Conservation (phyloP, 2,888 invertebrate species). For the Caenorhabditis sp. region DNA sequence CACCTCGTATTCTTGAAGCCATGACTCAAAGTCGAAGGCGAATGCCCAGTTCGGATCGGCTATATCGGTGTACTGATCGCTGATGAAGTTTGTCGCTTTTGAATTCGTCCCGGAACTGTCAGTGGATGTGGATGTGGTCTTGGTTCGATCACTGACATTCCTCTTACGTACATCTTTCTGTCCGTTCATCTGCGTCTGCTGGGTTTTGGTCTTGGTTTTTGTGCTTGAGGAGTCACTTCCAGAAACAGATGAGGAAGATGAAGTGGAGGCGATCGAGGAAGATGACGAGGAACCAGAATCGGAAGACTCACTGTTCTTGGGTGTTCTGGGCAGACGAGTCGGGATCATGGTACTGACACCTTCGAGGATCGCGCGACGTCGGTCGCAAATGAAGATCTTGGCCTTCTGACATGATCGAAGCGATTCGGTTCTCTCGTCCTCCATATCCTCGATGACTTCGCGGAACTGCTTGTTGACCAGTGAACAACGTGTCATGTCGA, state of each 20-base stretch:
- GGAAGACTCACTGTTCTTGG: conserved; percentile 51
- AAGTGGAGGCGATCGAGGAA: conserved; percentile 52
- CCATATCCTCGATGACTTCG: conserved; percentile 55
- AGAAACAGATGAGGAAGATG: conserved; percentile 14
- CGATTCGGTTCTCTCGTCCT: conserved; percentile 25
- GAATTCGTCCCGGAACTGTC: conserved; percentile 37
- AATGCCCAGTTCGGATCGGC: conserved; percentile 56
- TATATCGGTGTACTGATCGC: conserved; percentile 60
- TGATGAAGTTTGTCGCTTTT: conserved; percentile 41
- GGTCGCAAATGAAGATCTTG: conserved; percentile 59
- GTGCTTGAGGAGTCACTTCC: conserved; percentile 23
- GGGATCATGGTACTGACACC: conserved; percentile 34
- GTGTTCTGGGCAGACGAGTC: conserved; percentile 33
- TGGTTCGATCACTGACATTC: conserved; percentile 39
- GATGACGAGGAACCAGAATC: conserved; percentile 42
- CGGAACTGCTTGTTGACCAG: conserved; percentile 35
- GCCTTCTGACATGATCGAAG: conserved; percentile 43
- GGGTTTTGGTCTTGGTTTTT: conserved; percentile 26
- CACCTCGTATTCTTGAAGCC: conserved; percentile 48
- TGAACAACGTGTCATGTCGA: conserved; percentile 53
- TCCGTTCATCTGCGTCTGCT: conserved; percentile 15
- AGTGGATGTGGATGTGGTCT: conserved; percentile 31
- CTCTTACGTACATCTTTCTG: conserved; percentile 16
- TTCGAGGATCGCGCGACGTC: conserved; percentile 61
- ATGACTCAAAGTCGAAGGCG: conserved; percentile 50